Evolutionary conservation across 2,797 vertebrate genomes (phyloP).

Genomic region (Cyclopterus lumpus): DNA sequence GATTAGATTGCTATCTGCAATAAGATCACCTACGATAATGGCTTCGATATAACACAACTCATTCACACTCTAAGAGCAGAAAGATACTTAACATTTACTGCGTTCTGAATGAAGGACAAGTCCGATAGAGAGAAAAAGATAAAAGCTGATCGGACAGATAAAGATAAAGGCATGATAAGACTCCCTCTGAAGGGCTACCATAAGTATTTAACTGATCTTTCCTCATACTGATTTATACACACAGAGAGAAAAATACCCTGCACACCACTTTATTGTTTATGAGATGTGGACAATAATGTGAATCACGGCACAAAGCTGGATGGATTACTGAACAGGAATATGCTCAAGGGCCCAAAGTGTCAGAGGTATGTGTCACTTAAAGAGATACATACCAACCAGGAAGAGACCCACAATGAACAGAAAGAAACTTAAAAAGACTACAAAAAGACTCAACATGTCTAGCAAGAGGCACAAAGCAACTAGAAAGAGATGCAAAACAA

Average conservation of each 20-base stretch:
- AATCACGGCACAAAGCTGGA: not conserved
- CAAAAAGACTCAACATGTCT: not conserved
- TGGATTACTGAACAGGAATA: not conserved
- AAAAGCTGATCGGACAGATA: conserved; percentile 52
- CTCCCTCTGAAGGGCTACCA: conserved; percentile 19
- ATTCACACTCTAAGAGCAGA: conserved; percentile 27
- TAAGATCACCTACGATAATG: conserved; percentile 56
- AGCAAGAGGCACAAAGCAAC: not conserved
- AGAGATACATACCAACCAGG: not conserved
- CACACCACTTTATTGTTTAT: not conserved
- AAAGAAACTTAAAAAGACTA: not conserved
- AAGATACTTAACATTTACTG: conserved; percentile 48
- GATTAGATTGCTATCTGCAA: conserved; percentile 56
- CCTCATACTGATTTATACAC: conserved; percentile 3
- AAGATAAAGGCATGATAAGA: conserved; percentile 56
- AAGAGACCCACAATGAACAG: not conserved
- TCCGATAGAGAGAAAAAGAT: conserved; percentile 39
- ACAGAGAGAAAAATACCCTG: not conserved
- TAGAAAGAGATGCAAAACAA: not conserved
- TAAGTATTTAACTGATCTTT: not conserved
- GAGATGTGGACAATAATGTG: not conserved
- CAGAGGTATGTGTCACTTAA: not conserved
- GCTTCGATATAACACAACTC: conserved; percentile 1
- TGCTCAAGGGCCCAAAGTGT: not conserved
- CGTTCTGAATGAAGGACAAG: conserved; percentile 29